Base-by-base conservation (phyloP, 2,888 invertebrate species). In the Apocheima hispidaria region DNA sequence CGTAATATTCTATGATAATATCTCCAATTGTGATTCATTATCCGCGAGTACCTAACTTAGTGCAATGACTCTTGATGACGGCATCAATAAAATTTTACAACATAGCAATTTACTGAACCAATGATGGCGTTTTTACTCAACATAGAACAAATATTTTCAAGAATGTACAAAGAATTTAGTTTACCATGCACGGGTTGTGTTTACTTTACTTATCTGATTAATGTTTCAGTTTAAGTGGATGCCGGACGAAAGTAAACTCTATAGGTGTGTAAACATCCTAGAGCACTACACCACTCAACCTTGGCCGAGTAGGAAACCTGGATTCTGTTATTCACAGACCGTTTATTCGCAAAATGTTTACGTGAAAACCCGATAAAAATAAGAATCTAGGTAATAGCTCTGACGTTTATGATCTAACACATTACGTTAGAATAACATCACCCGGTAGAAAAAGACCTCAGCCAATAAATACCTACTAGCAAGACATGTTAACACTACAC, bases 301-400 rank as follows among this genome's bases (percentile, higher is more conserved):
- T 90, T 90, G 90, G 84, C 84, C 84, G 77, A 83, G 72, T 83
- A 64, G 69, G 72, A 70, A 55, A 81, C 79, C 82, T 84, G 84
- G 81, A 81, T 72, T 67, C 67, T 82, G 79, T 87, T 84, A 76
- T 83, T 80, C 82, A 72, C 74, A 71, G 67, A 57, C 49, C 54
- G 68, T 67, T 65, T 66, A 70, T 60, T 70, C 50, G 40, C 77
- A 71, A 77, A 76, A 81, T 87, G 88, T 89, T 89, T 90, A 87
- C 81, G 74, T 75, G 60, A 69, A 71, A 72, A 70, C 74, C 81
- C 73, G 63, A 67, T 62, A 61, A 71, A 73, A 66, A 66, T 53
- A 56, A 55, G 20, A 70, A 74, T 63, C 57, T 71, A 67, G 63
- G 69, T 65, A 62, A 68, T 70, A 57, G 53, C 63, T 65, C 55